Evolutionary conservation across 2,797 vertebrate genomes (phyloP).

Genomic region (Megalops cyprinoides): DNA sequence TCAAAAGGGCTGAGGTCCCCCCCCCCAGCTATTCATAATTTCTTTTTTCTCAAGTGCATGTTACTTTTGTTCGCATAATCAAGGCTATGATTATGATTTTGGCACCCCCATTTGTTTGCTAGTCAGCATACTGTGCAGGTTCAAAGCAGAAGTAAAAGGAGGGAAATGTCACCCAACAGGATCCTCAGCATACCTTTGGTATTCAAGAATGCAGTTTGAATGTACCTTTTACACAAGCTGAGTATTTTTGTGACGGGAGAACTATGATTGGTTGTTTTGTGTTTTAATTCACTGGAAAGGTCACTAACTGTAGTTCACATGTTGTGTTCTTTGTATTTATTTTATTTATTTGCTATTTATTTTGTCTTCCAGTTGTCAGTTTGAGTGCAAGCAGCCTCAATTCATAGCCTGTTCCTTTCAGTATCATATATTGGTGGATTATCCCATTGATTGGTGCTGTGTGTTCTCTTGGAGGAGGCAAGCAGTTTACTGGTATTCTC

Average conservation of each 20-base stretch:
- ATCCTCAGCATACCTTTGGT: slow-evolving; percentile 19
- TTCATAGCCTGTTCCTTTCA: slow-evolving; percentile 35
- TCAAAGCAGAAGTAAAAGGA: slow-evolving; percentile 48
- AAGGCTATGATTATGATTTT: slow-evolving; percentile 59
- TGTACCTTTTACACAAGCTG: slow-evolving; percentile 22
- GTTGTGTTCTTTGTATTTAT: slow-evolving; percentile 42
- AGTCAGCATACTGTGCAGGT: slow-evolving; percentile 38
- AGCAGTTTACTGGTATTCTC: slow-evolving; percentile 72
- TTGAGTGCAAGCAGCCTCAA: slow-evolving; percentile 57
- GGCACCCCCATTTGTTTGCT: slow-evolving; percentile 50
- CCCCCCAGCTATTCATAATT: background rate
- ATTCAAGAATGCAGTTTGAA: slow-evolving; percentile 32
- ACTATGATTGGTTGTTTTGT: slow-evolving; percentile 10
- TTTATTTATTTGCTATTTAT: slow-evolving; percentile 67
- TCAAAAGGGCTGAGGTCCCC: background rate
- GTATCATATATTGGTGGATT: slow-evolving; percentile 31
- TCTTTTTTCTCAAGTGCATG: background rate
- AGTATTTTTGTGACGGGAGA: slow-evolving; percentile 23
- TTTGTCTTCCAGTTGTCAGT: slow-evolving; percentile 61
- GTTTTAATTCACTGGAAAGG: slow-evolving; percentile 28
- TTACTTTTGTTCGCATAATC: slow-evolving; percentile 37
- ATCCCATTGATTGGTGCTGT: slow-evolving; percentile 55
- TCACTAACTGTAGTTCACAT: slow-evolving; percentile 37
- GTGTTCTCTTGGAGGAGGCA: slow-evolving; percentile 60
- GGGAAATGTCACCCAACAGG: slow-evolving; percentile 19